phyloP scores from a whole-genome alignment of 2,888 invertebrate genomes.

The Tetranychus piercei region DNA sequence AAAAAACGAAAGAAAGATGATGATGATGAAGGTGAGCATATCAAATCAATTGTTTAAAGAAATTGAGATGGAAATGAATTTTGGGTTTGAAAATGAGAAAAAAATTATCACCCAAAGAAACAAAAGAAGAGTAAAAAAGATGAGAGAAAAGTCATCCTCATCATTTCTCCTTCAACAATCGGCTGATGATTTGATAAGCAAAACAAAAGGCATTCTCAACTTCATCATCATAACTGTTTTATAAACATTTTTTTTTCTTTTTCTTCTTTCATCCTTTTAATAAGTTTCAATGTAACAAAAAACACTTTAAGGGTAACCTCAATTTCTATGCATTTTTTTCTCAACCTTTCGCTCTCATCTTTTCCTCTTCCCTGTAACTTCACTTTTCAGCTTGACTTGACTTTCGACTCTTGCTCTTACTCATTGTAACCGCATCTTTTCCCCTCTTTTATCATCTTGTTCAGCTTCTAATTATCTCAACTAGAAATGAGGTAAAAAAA shows the following conservation, averaged over 20 bases:
- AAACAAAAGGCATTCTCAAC: neutral
- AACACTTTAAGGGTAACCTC: neutral
- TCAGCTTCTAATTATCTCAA: neutral
- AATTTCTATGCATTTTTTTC: neutral
- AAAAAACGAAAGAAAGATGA: neutral
- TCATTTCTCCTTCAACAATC: conserved; percentile 1
- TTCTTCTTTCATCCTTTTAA: neutral
- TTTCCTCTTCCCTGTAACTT: neutral
- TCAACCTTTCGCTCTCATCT: neutral
- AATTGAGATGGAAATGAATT: conserved; percentile 1
- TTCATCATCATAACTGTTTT: neutral
- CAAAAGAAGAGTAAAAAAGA: neutral
- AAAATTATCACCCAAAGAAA: neutral
- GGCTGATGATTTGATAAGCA: neutral
- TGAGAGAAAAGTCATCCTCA: neutral
- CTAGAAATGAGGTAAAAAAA: neutral
- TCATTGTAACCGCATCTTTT: too few relatives aligned
- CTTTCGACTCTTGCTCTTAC: too few relatives aligned
- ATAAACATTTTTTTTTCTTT: neutral
- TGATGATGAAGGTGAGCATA: neutral
- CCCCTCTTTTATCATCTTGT: too few relatives aligned
- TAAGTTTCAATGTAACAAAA: neutral
- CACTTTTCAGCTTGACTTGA: too few relatives aligned
- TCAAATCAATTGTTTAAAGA: neutral
- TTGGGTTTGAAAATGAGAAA: neutral